These are phyloP conservation scores for Hemaris fuciformis DNA, from an alignment of 2,888 invertebrate species.

Conservation along the genomic window DNA sequence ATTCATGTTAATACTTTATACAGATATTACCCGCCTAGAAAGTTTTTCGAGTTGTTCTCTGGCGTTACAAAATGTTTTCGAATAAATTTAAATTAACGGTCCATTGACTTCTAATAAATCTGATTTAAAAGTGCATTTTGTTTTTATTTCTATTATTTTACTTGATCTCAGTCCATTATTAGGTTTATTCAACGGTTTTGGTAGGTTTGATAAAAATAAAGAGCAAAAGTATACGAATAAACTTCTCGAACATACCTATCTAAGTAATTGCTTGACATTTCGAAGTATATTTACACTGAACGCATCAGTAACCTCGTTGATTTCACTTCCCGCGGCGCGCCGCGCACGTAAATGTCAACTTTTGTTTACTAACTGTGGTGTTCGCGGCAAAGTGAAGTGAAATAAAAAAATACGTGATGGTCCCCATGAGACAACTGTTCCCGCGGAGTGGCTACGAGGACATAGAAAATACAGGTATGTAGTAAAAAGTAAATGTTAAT, in stretches of 20 bases:
- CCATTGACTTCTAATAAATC: background rate
- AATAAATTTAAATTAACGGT: background rate
- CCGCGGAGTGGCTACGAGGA: conserved; percentile 38
- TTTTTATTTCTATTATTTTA: background rate
- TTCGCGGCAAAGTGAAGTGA: conserved; percentile 2
- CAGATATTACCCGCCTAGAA: too few relatives aligned
- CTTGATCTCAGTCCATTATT: background rate
- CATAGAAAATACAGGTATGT: conserved; percentile 33
- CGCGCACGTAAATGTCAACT: conserved; percentile 9
- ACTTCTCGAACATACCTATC: background rate
- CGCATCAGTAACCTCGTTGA: conserved; percentile 4
- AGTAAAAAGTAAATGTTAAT: conserved; percentile 5
- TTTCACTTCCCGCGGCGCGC: background rate
- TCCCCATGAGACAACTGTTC: conserved; percentile 20
- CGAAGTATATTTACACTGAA: background rate
- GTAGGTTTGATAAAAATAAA: too few relatives aligned
- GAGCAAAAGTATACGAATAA: background rate
- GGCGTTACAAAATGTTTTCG: background rate
- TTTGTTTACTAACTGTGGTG: conserved; percentile 23
- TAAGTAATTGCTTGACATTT: background rate
- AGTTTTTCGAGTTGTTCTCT: too few relatives aligned
- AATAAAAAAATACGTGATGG: conserved; percentile 25
- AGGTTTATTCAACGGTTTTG: background rate
- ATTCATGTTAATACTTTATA: too few relatives aligned
- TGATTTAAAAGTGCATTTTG: background rate